A percentile compares a stretch with the other conserved stretches of the same genome.
Conservation (phyloP, 1,140 invertebrate species). For the Caenorhabditis briggsae region DNA sequence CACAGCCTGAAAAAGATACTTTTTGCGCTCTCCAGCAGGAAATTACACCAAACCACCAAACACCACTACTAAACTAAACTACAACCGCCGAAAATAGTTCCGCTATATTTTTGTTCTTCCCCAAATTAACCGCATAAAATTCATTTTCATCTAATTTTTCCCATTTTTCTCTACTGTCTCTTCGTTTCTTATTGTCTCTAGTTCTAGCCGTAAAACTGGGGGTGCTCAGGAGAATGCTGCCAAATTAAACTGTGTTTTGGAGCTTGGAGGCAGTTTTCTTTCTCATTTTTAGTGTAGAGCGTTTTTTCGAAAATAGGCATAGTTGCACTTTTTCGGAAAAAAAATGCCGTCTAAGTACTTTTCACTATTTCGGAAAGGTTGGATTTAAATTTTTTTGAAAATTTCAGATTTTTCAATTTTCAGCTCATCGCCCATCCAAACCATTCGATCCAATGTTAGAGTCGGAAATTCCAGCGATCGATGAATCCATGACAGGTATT, state of each 20-base stretch:
- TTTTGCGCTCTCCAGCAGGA: no score
- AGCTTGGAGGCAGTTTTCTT: not conserved
- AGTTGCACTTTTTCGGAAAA: not conserved
- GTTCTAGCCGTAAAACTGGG: conserved; percentile 6
- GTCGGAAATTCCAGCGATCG: conserved; percentile 26
- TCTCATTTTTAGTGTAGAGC: not conserved
- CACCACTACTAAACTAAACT: not conserved
- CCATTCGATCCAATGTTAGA: conserved; percentile 10
- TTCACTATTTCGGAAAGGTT: not conserved
- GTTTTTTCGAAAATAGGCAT: not conserved
- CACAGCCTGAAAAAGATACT: no score
- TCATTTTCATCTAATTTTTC: conserved; percentile 43
- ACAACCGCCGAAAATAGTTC: not conserved
- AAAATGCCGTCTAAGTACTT: not conserved
- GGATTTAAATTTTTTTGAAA: no score
- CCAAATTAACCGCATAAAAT: conserved; percentile 33
- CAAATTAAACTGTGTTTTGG: conserved; percentile 50
- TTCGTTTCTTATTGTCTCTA: not conserved
- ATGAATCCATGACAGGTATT: conserved; percentile 9
- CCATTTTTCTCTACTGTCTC: not conserved
- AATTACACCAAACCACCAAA: not conserved
- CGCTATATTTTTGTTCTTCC: not conserved
- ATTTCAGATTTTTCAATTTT: not conserved
- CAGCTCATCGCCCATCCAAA: not conserved
- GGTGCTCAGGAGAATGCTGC: conserved; percentile 9